phyloP scores from a whole-genome alignment of 2,797 vertebrate species.

The Setipinna tenuifilis region DNA sequence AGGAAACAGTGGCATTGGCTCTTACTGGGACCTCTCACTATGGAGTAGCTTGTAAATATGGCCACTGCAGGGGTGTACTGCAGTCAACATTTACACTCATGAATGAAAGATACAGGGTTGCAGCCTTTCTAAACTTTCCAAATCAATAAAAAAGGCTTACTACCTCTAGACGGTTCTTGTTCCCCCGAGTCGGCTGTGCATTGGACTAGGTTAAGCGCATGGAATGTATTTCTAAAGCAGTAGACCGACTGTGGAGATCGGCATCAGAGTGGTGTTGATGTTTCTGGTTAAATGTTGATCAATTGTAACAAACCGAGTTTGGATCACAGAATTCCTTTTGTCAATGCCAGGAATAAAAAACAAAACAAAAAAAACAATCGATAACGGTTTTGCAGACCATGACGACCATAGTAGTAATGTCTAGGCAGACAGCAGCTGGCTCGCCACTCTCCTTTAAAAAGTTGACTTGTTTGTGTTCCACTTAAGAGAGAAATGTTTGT shows the following conservation, averaged over 20 bases:
- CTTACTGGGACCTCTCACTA: background rate
- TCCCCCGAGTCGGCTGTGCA: background rate
- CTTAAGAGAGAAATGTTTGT: background rate
- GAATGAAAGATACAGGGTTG: background rate
- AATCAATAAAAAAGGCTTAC: background rate
- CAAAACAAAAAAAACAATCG: background rate
- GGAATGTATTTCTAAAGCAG: background rate
- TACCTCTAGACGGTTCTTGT: background rate
- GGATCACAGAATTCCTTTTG: background rate
- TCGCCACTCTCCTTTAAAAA: background rate
- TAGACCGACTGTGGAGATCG: background rate
- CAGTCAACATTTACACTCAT: slow-evolving; percentile 1
- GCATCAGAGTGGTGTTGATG: background rate
- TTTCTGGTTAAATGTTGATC: background rate
- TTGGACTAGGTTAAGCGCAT: background rate
- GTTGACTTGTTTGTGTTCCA: background rate
- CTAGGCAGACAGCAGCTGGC: background rate
- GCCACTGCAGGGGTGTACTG: background rate
- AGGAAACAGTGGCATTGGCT: slow-evolving; percentile 21
- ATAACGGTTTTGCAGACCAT: background rate
- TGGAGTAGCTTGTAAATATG: background rate
- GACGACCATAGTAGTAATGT: background rate
- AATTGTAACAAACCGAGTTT: background rate
- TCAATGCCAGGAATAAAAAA: background rate
- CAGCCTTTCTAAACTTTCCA: background rate